Percentiles rank a stretch among this genome's conserved stretches.
Conservation (phyloP, 2,888 invertebrate species). For the Tyria jacobaeae region DNA sequence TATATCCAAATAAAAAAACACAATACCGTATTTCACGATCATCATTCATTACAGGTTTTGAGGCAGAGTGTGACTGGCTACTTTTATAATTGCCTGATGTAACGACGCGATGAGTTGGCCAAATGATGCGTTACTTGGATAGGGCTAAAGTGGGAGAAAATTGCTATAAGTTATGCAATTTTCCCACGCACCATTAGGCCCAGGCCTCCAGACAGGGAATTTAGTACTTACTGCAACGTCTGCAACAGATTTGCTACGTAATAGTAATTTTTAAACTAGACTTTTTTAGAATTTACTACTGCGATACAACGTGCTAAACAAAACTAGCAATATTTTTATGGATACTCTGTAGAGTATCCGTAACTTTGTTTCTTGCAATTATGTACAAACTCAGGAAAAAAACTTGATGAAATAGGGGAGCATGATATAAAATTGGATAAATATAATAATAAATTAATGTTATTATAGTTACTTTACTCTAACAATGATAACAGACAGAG, state of each 20-base stretch:
- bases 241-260: constrained; percentile 61
- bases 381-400: too few species aligned
- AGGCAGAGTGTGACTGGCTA: constrained; percentile 61
- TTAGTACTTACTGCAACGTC: constrained; percentile 72
- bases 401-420: too few species aligned
- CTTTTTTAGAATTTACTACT: neutral
- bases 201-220: constrained; percentile 65
- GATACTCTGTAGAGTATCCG: too few species aligned
- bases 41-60: constrained; percentile 56
- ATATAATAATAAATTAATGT: too few species aligned
- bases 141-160: constrained; percentile 73
- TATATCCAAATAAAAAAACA: constrained; percentile 28
- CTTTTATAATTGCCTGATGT: constrained; percentile 67
- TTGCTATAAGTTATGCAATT: constrained; percentile 82
- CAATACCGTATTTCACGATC: constrained; percentile 30
- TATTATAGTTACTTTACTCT: too few species aligned
- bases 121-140: constrained; percentile 74
- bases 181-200: constrained; percentile 76
- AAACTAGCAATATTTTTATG: too few species aligned
- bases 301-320: neutral
- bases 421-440: too few species aligned
- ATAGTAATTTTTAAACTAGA: constrained; percentile 19
- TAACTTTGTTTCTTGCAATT: too few species aligned
- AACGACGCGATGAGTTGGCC: constrained; percentile 65
- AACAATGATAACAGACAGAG: too few species aligned